Conservation (phyloP, 2,888 invertebrate genomes). For the Melieria picta region DNA sequence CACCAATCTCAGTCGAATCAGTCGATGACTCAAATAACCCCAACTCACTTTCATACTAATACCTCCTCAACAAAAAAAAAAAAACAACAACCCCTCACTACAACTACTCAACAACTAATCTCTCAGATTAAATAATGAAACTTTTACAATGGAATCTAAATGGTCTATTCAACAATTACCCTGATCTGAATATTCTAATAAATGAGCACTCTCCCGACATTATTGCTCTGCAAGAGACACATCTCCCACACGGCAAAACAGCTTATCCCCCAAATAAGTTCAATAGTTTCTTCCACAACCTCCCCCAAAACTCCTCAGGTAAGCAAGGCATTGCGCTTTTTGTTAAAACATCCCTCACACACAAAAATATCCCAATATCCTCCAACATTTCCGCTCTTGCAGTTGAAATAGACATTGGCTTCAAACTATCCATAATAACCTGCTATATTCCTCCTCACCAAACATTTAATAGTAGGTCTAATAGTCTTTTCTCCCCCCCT, state of each 20-base stretch:
- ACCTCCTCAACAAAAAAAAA: too few relatives aligned
- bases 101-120: too few relatives aligned
- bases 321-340: too few relatives aligned
- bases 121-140: too few relatives aligned
- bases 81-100: too few relatives aligned
- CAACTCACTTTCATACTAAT: too few relatives aligned
- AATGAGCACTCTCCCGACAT: neutral
- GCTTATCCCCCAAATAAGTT: slow-evolving; percentile 10
- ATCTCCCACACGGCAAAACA: neutral
- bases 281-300: slow-evolving; percentile 1
- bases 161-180: neutral
- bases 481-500: neutral
- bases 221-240: slow-evolving; percentile 11
- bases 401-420: too few relatives aligned
- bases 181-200: slow-evolving; percentile 6
- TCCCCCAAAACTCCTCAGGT: neutral
- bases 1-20: too few relatives aligned
- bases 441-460: slow-evolving; percentile 5
- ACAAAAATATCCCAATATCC: neutral
- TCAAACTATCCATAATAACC: neutral
- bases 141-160: too few relatives aligned
- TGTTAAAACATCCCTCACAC: neutral
- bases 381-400: too few relatives aligned
- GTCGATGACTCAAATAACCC: too few relatives aligned
- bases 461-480: neutral